These are phyloP conservation scores for Glaucomys volans DNA, from an alignment of 2,113 vertebrate species.

Conservation along the genomic window DNA sequence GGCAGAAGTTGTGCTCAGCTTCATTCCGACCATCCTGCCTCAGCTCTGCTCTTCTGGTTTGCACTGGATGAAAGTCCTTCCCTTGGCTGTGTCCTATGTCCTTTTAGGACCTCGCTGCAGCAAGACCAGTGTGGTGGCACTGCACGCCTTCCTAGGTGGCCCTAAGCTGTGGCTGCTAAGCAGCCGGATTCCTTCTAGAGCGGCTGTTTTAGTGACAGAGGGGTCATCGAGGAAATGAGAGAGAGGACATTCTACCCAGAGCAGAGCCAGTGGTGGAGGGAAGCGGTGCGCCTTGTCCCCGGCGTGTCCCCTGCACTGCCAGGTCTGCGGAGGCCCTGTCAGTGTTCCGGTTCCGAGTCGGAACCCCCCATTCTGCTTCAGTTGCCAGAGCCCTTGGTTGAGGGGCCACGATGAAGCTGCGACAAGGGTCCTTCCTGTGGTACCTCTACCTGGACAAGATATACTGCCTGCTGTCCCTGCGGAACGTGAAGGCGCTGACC, in stretches of 20 bases:
- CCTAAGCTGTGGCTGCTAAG: not conserved
- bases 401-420: constrained; percentile 52
- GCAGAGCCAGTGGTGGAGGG: not conserved
- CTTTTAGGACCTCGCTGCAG: not conserved
- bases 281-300: not conserved
- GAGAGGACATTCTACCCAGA: not conserved
- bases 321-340: not conserved
- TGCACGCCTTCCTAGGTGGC: not conserved
- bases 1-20: no score
- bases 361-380: constrained; percentile 45
- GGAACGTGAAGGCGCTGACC: constrained; percentile 67
- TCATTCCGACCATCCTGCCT: not conserved
- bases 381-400: not conserved
- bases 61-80: not conserved
- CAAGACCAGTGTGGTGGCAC: not conserved
- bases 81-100: not conserved
- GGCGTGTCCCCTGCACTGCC: no score
- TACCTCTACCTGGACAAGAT: constrained; percentile 76
- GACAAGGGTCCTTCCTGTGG: constrained; percentile 77
- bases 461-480: constrained; percentile 69
- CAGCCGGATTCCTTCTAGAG: not conserved
- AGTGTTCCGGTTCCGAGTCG: constrained; percentile 67
- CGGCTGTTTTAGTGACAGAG: not conserved
- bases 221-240: not conserved
- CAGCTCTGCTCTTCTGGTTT: not conserved